Conservation (phyloP, 2,113 vertebrate genomes). For the Aplodontia rufa region DNA sequence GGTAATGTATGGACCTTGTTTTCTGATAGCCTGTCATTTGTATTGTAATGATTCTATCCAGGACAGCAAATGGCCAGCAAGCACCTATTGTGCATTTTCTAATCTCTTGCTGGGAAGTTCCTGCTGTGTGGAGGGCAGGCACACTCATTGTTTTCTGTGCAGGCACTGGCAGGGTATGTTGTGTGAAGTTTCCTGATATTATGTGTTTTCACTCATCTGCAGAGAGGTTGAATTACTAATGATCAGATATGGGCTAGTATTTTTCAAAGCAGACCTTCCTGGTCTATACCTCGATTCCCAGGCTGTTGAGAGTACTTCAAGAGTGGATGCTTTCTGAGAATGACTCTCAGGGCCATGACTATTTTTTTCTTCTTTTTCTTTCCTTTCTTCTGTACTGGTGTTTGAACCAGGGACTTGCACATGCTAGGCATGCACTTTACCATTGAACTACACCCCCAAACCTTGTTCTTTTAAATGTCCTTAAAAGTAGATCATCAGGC, state of each 20-base stretch:
- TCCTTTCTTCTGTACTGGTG: not conserved
- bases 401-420: not conserved
- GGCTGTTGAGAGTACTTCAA: slow-evolving; percentile 1
- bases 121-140: not conserved
- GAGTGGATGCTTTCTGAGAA: slow-evolving; percentile 17
- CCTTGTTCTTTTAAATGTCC: not conserved
- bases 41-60: not conserved
- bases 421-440: not conserved
- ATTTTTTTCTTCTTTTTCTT: not conserved
- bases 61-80: not conserved
- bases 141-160: not conserved
- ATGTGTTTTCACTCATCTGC: not conserved
- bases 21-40: not conserved
- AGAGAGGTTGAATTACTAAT: not conserved
- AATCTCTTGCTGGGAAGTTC: not conserved
- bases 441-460: not conserved
- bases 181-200: not conserved
- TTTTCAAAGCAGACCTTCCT: not conserved
- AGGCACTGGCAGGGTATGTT: not conserved
- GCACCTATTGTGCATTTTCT: not conserved
- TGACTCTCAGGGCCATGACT: not conserved
- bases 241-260: not conserved
- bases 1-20: not conserved
- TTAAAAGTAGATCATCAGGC: not conserved
- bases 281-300: not conserved